Conservation (phyloP, 2,113 vertebrate genomes). For the Cygnus atratus region DNA sequence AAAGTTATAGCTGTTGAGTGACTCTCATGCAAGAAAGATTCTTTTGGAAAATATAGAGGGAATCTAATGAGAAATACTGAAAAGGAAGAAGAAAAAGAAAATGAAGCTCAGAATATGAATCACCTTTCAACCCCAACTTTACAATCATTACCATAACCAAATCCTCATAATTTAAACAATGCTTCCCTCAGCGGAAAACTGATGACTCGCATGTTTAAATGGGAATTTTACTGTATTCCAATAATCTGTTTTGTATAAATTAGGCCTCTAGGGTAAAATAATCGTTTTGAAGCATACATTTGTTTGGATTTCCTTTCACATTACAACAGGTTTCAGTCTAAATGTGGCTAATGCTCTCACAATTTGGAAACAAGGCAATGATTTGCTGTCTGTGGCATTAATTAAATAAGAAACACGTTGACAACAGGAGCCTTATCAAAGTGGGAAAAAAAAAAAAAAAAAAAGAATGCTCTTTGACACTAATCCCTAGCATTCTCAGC, state of each 20-base stretch:
- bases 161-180: constrained; percentile 33
- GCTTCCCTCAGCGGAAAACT: constrained; percentile 41
- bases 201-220: constrained; percentile 36
- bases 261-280: constrained; percentile 26
- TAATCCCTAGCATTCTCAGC: not conserved
- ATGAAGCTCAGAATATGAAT: not conserved
- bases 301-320: constrained; percentile 50
- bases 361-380: constrained; percentile 29
- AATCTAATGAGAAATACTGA: not conserved
- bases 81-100: not conserved
- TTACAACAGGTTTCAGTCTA: not conserved
- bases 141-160: constrained; percentile 44
- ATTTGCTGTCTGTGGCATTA: constrained; percentile 35
- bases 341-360: not conserved
- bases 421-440: not conserved
- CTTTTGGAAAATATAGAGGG: not conserved
- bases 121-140: not conserved
- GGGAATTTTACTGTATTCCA: constrained; percentile 8
- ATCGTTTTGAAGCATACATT: not conserved
- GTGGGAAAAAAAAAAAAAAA: not conserved
- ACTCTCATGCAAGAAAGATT: not conserved
- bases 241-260: constrained; percentile 36
- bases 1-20: not conserved
- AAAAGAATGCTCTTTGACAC: not conserved
- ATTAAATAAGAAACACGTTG: constrained; percentile 14